phyloP scores from a whole-genome alignment of 1,140 invertebrate genomes.

The Monochamus saltuarius region DNA sequence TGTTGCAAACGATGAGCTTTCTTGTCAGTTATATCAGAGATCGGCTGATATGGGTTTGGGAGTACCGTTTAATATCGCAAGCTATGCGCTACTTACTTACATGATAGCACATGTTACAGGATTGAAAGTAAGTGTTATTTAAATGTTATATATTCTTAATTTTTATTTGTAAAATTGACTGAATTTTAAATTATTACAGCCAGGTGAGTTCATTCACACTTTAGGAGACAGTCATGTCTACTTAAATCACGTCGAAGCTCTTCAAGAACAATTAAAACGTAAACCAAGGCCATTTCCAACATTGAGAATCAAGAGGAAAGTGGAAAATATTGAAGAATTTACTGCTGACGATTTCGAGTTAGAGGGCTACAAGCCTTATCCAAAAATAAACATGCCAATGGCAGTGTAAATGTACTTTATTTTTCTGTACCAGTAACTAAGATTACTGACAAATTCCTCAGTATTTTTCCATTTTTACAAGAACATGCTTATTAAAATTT shows the following conservation, averaged over 20 bases:
- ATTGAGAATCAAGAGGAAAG: constrained; percentile 69
- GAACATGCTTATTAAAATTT: too few species aligned
- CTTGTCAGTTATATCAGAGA: constrained; percentile 94
- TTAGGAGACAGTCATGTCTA: constrained; percentile 98
- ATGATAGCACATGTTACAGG: constrained; percentile 96
- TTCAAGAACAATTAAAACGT: constrained; percentile 82
- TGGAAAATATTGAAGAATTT: constrained; percentile 88
- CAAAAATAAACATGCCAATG: constrained; percentile 95
- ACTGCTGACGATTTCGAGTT: constrained; percentile 86
- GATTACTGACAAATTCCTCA: too few species aligned
- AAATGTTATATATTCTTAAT: constrained; percentile 5
- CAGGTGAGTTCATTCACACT: constrained; percentile 95
- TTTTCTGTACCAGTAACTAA: neutral
- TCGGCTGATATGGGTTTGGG: constrained; percentile 98
- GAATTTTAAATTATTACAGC: constrained; percentile 56
- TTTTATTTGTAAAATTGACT: constrained; percentile 3
- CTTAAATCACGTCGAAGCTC: constrained; percentile 83
- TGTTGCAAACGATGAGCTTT: constrained; percentile 79
- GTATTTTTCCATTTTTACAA: too few species aligned
- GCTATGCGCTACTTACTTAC: constrained; percentile 90
- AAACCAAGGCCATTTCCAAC: constrained; percentile 82
- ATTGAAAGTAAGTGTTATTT: constrained; percentile 65
- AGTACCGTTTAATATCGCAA: constrained; percentile 98
- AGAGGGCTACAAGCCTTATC: constrained; percentile 84
- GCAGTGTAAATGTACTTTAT: constrained; percentile 73